Conservation (phyloP, 1,140 invertebrate genomes). For the Battus philenor region DNA sequence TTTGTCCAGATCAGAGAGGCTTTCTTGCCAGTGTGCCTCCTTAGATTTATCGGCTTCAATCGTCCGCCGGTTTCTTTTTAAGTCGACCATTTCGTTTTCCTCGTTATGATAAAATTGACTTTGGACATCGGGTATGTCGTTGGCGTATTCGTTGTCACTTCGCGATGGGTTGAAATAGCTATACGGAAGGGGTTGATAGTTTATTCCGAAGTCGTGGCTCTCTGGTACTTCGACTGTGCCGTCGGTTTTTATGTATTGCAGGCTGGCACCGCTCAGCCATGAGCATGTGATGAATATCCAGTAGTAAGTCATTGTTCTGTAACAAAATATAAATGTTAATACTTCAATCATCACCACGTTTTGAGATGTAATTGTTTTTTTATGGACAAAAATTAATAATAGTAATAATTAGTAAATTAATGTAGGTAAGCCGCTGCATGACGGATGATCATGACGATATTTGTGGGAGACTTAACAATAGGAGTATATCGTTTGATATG, state of each 20-base stretch:
- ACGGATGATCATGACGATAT: not conserved
- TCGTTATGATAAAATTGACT: constrained; percentile 28
- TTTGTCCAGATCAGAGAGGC: constrained; percentile 40
- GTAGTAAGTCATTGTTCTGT: constrained; percentile 55
- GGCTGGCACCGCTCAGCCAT: constrained; percentile 52
- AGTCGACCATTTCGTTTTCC: constrained; percentile 19
- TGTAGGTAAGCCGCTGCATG: no score
- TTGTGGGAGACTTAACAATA: not conserved
- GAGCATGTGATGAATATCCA: constrained; percentile 53
- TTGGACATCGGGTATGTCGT: constrained; percentile 24
- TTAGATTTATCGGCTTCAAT: constrained; percentile 28
- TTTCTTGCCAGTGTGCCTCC: constrained; percentile 35
- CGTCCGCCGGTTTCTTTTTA: constrained; percentile 38
- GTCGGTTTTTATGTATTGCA: constrained; percentile 53
- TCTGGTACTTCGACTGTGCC: constrained; percentile 33
- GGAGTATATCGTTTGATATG: no score
- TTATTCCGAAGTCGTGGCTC: constrained; percentile 27
- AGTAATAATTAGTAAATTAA: no score
- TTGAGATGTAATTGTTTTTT: no score
- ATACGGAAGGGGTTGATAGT: constrained; percentile 42
- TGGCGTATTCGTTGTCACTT: constrained; percentile 33
- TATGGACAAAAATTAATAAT: no score
- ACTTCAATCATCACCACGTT: no score
- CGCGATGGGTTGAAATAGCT: constrained; percentile 33
- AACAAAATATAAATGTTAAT: no score